Conservation (phyloP, 2,113 vertebrate species). For the Tauraco erythrolophus region DNA sequence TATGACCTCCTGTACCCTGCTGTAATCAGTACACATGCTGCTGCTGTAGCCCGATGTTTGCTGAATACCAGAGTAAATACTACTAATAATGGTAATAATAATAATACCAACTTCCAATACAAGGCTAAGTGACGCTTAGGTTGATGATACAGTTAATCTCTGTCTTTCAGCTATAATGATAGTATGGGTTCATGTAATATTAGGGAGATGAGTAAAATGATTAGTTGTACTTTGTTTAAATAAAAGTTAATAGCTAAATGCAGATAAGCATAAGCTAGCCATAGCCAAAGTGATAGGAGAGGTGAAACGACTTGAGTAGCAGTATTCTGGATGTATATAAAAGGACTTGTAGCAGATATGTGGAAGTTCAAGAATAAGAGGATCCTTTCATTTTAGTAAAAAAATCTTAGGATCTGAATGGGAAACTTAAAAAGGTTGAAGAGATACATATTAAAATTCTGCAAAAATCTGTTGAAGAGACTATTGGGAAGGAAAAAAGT, state of each 20-base stretch:
- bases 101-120: neutral
- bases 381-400: neutral
- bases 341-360: neutral
- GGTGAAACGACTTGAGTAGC: neutral
- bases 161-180: neutral
- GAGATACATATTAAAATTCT: neutral
- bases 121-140: neutral
- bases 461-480: neutral
- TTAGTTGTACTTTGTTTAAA: neutral
- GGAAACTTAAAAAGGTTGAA: neutral
- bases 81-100: neutral
- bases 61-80: neutral
- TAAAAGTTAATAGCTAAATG: neutral
- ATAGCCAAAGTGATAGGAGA: neutral
- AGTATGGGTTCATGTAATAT: neutral
- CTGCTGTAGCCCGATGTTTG: neutral
- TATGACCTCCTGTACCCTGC: neutral
- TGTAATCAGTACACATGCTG: neutral
- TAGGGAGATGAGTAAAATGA: neutral
- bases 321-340: neutral
- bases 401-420: neutral
- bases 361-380: neutral
- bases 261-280: neutral
- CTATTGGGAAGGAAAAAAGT: neutral
- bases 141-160: neutral